Conservation (phyloP, 2,888 invertebrate genomes). For the Polia nebulosa region DNA sequence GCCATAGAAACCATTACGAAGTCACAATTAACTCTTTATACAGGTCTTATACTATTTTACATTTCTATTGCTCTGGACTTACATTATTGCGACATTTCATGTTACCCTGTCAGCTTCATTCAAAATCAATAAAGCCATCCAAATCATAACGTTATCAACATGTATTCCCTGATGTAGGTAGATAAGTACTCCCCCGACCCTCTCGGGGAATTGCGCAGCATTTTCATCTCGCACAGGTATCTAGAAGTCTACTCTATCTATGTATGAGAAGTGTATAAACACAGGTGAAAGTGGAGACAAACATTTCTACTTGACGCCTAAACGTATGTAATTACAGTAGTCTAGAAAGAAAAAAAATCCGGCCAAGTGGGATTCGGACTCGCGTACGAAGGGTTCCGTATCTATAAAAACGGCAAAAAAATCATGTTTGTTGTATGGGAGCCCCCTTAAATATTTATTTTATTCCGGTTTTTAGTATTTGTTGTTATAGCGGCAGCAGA, state of each 20-base stretch:
- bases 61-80: neutral
- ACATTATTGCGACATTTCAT: neutral
- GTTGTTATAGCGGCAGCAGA: too few species aligned
- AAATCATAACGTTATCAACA: constrained; percentile 37
- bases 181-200: constrained; percentile 31
- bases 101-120: constrained; percentile 8
- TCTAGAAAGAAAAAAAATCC: too few species aligned
- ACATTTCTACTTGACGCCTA: neutral
- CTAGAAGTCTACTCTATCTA: constrained; percentile 12
- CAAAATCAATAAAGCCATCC: constrained; percentile 43
- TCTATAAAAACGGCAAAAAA: too few species aligned
- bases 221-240: constrained; percentile 20
- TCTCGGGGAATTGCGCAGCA: constrained; percentile 44
- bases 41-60: too few species aligned
- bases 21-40: neutral
- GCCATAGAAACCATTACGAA: constrained; percentile 12
- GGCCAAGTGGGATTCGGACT: too few species aligned
- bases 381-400: too few species aligned
- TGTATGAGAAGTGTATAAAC: neutral
- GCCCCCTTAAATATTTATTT: too few species aligned
- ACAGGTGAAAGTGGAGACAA: neutral
- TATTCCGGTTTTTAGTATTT: too few species aligned
- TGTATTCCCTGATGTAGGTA: constrained; percentile 24
- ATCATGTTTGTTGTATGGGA: too few species aligned
- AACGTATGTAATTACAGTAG: neutral